Percentiles rank a stretch among this genome's conserved stretches.
These are phyloP conservation scores for Temnopleurus reevesii DNA, from an alignment of 53 echinoderm and acorn worm species.

Conservation along the genomic window DNA sequence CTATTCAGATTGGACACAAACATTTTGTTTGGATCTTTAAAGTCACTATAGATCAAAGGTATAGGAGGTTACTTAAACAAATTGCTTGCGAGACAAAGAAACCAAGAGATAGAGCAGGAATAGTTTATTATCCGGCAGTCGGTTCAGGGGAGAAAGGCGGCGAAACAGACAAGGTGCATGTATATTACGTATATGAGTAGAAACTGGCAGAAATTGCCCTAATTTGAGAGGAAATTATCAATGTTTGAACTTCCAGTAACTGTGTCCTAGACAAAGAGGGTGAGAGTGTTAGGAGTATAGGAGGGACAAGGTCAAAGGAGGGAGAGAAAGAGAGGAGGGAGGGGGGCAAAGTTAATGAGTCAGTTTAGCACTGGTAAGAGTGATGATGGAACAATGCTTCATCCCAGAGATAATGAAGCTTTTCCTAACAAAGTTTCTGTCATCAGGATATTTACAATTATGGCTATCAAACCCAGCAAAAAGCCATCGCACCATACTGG, in stretches of 20 bases:
- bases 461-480: conserved; percentile 10
- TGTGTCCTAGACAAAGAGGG: too few relatives aligned
- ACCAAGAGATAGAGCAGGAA: too few relatives aligned
- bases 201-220: too few relatives aligned
- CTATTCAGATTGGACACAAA: background rate
- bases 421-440: conserved; percentile 19
- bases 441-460: conserved; percentile 60
- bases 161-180: too few relatives aligned
- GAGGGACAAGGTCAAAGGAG: background rate
- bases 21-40: background rate
- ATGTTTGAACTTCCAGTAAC: too few relatives aligned
- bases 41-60: background rate
- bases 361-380: background rate
- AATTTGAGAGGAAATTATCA: too few relatives aligned
- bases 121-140: too few relatives aligned
- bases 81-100: too few relatives aligned
- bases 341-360: background rate
- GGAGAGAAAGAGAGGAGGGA: background rate
- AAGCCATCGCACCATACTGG: conserved; percentile 34
- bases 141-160: too few relatives aligned
- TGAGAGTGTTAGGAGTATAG: too few relatives aligned
- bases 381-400: conserved; percentile 49
- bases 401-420: conserved; percentile 38
- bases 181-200: too few relatives aligned
- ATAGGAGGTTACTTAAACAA: too few relatives aligned